phyloP scores from a whole-genome alignment of 2,797 vertebrate genomes.

The Nannoperca obscura region DNA sequence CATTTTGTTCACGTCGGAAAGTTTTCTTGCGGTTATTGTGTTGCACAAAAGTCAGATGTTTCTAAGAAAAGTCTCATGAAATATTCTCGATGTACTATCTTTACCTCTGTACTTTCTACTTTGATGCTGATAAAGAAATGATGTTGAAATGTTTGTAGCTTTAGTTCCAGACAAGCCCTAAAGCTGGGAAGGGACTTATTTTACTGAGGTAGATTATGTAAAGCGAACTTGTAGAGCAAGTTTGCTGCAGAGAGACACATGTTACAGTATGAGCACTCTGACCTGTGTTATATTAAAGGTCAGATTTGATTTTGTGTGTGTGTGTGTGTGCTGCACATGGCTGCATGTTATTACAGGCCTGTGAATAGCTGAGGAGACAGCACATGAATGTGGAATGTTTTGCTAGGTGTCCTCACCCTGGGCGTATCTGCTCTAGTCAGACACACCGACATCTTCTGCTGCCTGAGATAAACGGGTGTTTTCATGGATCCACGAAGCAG shows the following conservation, averaged over 20 bases:
- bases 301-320: background rate
- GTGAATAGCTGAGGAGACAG: constrained; percentile 59
- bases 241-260: constrained; percentile 19
- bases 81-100: background rate
- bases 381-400: constrained; percentile 64
- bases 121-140: background rate
- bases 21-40: background rate
- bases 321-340: constrained; percentile 4
- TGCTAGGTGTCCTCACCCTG: constrained; percentile 49
- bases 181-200: background rate
- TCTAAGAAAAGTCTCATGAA: background rate
- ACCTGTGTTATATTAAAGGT: background rate
- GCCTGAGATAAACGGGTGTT: background rate
- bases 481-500: background rate
- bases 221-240: constrained; percentile 12
- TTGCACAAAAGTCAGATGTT: background rate
- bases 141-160: background rate
- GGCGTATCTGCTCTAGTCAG: constrained; percentile 35
- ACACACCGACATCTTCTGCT: background rate
- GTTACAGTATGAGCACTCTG: background rate
- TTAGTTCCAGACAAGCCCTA: background rate
- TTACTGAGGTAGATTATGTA: constrained; percentile 1
- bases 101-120: background rate
- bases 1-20: too few species aligned
- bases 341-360: constrained; percentile 56